Percentiles rank a stretch among this genome's conserved stretches.
phyloP scores from a whole-genome alignment of 1,140 invertebrate species.

The Drosophila bocqueti region DNA sequence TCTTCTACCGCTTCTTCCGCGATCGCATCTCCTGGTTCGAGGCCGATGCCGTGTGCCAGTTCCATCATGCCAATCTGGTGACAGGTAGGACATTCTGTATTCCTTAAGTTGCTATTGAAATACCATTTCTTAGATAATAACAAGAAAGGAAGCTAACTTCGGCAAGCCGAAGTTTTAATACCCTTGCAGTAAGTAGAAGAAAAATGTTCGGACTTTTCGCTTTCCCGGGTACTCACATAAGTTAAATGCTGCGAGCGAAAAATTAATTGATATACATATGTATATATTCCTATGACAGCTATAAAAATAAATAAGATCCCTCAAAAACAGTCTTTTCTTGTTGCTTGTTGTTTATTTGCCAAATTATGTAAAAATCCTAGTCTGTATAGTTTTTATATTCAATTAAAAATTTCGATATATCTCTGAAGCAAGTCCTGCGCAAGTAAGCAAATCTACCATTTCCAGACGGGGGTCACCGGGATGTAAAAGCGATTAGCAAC shows the following conservation, averaged over 20 bases:
- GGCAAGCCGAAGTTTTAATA: too few species aligned
- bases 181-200: too few species aligned
- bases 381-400: background rate
- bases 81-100: constrained; percentile 87
- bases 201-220: too few species aligned
- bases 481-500: too few species aligned
- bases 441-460: background rate
- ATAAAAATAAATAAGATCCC: background rate
- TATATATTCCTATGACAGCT: too few species aligned
- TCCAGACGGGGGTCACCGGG: background rate
- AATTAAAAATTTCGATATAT: background rate
- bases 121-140: too few species aligned
- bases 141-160: too few species aligned
- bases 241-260: too few species aligned
- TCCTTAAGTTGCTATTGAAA: too few species aligned
- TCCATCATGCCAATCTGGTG: constrained; percentile 90
- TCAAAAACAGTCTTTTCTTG: background rate
- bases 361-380: background rate
- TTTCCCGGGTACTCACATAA: too few species aligned
- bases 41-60: constrained; percentile 91
- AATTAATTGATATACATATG: too few species aligned
- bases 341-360: background rate
- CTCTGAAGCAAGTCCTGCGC: background rate
- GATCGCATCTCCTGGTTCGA: constrained; percentile 92
- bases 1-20: constrained; percentile 92